Percentiles rank a stretch among this genome's conserved stretches.
phyloP scores from a whole-genome alignment of 2,888 invertebrate genomes.

The Ochropleura plecta region DNA sequence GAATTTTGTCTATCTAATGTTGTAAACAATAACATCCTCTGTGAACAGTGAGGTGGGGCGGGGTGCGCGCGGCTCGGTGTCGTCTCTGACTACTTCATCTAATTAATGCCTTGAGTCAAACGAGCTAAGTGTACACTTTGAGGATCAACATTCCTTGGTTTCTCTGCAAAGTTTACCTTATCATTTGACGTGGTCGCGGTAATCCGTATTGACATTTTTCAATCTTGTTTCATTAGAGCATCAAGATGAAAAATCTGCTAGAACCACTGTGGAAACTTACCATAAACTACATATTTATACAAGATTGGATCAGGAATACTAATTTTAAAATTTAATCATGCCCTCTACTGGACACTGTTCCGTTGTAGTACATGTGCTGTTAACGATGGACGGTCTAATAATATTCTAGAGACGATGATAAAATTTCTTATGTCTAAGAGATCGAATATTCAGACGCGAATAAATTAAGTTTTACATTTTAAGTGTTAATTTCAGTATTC shows the following conservation, averaged over 20 bases:
- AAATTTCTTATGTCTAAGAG: slow-evolving; percentile 77
- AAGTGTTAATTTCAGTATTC: slow-evolving; percentile 45
- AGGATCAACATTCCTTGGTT: slow-evolving; percentile 73
- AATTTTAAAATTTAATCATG: slow-evolving; percentile 79
- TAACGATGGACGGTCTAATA: slow-evolving; percentile 82
- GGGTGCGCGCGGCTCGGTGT: slow-evolving; percentile 73
- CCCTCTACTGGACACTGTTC: slow-evolving; percentile 78
- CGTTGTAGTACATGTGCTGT: slow-evolving; percentile 72
- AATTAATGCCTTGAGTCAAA: slow-evolving; percentile 75
- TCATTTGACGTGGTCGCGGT: slow-evolving; percentile 73
- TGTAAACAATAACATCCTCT: slow-evolving; percentile 79
- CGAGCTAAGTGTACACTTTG: slow-evolving; percentile 79
- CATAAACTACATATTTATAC: slow-evolving; percentile 85
- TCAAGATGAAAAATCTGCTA: slow-evolving; percentile 83
- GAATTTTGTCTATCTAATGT: slow-evolving; percentile 89
- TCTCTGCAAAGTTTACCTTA: slow-evolving; percentile 79
- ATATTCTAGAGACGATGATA: slow-evolving; percentile 65
- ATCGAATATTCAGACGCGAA: slow-evolving; percentile 69
- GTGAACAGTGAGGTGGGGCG: slow-evolving; percentile 71
- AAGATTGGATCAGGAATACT: slow-evolving; percentile 86
- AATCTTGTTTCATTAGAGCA: slow-evolving; percentile 75
- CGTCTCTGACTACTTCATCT: slow-evolving; percentile 71
- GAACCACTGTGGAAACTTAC: slow-evolving; percentile 84
- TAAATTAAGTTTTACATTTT: slow-evolving; percentile 59
- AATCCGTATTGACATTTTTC: slow-evolving; percentile 70